Base-by-base conservation (phyloP, 2,888 invertebrate genomes). In the Hydroisotoma schaefferi region DNA sequence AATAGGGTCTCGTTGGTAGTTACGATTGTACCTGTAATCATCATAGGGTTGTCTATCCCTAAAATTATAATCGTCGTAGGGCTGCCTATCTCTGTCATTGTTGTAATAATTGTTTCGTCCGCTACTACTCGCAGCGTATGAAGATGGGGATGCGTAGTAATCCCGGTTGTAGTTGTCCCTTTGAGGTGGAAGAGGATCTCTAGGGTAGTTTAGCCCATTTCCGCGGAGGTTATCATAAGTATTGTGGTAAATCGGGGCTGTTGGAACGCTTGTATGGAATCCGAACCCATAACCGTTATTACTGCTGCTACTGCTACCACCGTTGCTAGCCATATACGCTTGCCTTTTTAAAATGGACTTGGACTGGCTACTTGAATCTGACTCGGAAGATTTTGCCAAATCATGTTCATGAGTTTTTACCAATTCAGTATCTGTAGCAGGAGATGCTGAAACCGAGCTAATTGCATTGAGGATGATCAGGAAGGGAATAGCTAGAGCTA, bases 21-120 rank as follows among this genome's bases (percentile, higher is more conserved):
- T 28, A n/a, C 18, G 6, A 20, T 49, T 49, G 49, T 49, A 49
- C 26, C 49, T 12, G 29, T 49, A 49, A 25, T 49, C 49, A 28
- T 49, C 49, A 22, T 22, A 22, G 2, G 49, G 49, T 28, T 49
- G 49, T 18, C 49, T 4, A 28, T 49, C 26, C 12, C 25, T 6
- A 6, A 8, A 6, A 10, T 18, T 18, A 6, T 18, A 12, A 12
- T 20, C 6, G 33, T 33, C 12, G 18, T 43, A 43, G 18, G 10
- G n/a, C 6, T 18, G n/a, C 18, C 43, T 10, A 12, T 28, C 49
- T 27, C 49, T 20, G 26, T 49, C 28, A 10, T 25, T 2, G 10
- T 28, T 10, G 20, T 49, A 25, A 49, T 49, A 28, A 12, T 18
- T n/a, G 12, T n/a, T 8, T 4, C 40, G 40, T 40, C 40, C 40